Evolutionary conservation across 2,797 vertebrate species (phyloP).

Genomic region (Sebastes elongatus): DNA sequence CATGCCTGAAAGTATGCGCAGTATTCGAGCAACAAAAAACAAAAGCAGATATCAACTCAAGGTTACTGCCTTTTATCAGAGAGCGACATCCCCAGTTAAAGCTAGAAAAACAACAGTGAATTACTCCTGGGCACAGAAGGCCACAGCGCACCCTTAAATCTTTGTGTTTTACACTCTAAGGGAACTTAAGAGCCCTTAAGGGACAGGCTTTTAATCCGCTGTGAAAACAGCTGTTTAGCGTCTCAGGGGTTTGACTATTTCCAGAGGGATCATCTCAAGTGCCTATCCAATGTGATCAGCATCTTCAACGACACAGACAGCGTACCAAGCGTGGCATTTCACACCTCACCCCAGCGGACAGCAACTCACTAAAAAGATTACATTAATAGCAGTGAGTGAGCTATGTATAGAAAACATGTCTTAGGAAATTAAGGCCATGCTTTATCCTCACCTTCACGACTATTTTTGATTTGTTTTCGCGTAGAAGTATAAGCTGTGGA

Average conservation of each 20-base stretch:
- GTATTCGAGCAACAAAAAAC: slow-evolving; percentile 19
- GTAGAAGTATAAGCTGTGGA: slow-evolving; percentile 3
- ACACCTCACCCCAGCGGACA: slow-evolving; percentile 34
- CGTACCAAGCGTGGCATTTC: slow-evolving; percentile 31
- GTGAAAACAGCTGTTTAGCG: slow-evolving; percentile 72
- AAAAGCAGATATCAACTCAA: slow-evolving; percentile 32
- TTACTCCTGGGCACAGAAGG: slow-evolving; percentile 38
- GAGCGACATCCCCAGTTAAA: slow-evolving; percentile 13
- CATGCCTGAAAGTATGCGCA: background rate
- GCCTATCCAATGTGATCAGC: slow-evolving; percentile 43
- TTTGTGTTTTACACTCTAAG: slow-evolving; percentile 50
- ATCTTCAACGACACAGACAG: slow-evolving; percentile 13
- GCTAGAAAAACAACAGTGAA: slow-evolving; percentile 26
- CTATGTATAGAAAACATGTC: slow-evolving; percentile 42
- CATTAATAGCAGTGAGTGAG: slow-evolving; percentile 20
- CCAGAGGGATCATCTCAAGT: slow-evolving; percentile 55
- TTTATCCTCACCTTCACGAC: slow-evolving; percentile 30
- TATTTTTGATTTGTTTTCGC: slow-evolving; percentile 39
- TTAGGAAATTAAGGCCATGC: slow-evolving; percentile 45
- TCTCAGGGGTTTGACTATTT: slow-evolving; percentile 63
- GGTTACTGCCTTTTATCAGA: slow-evolving; percentile 47
- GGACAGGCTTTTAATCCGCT: slow-evolving; percentile 62
- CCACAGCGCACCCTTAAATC: slow-evolving; percentile 36
- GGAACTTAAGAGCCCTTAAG: slow-evolving; percentile 65
- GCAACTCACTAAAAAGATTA: background rate